phyloP scores from a whole-genome alignment of 2,113 vertebrate species.

The Tupaia tana region DNA sequence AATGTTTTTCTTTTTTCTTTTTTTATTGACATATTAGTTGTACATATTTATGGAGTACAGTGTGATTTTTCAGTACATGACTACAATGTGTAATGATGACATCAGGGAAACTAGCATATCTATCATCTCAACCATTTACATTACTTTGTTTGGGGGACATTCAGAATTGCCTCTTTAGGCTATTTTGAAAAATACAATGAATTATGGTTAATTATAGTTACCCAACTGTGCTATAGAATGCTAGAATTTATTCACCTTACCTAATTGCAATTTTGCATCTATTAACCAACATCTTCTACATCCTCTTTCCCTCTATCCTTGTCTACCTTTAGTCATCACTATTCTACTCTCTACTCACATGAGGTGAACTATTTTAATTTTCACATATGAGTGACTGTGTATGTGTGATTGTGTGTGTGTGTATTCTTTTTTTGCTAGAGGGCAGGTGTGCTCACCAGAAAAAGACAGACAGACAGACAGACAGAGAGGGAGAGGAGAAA shows the following conservation, averaged over 20 bases:
- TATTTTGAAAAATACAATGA: neutral
- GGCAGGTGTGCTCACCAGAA: too few species aligned
- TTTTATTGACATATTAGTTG: neutral
- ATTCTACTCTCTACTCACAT: neutral
- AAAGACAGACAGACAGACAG: too few species aligned
- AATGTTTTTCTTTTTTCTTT: slow-evolving; percentile 43
- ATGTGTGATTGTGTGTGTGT: too few species aligned
- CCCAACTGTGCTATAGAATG: neutral
- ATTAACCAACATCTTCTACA: neutral
- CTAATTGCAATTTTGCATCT: neutral
- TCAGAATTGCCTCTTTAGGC: neutral
- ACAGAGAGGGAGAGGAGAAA: too few species aligned
- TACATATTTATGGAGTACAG: neutral
- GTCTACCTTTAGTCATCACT: neutral
- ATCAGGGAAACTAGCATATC: neutral
- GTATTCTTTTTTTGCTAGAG: too few species aligned
- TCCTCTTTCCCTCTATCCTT: neutral
- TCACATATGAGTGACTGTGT: neutral
- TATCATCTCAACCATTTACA: neutral
- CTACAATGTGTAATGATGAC: neutral
- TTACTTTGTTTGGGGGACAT: too few species aligned
- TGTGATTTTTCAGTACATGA: neutral
- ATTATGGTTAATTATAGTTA: neutral
- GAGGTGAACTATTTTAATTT: neutral
- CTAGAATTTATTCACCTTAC: neutral